Base-by-base conservation (phyloP, 1,140 invertebrate species). In the Panagrolaimus sp. region DNA sequence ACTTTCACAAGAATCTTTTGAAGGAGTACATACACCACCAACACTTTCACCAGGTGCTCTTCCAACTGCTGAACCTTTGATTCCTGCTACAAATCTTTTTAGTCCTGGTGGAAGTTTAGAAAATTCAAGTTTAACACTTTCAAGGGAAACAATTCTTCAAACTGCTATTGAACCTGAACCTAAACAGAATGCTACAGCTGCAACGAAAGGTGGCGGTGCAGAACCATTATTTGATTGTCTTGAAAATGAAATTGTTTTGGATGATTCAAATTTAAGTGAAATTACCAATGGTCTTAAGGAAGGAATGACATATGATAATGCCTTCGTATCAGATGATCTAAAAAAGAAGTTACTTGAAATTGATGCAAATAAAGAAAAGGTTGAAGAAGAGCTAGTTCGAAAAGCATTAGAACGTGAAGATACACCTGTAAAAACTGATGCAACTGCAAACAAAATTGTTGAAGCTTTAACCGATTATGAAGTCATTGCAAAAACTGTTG, bases 261-360 rank as follows among this genome's bases (percentile, higher is more conserved):
- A 69, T 31, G 67, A 69, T 42, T 38, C 68, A 27, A 42, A 57
- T n/a, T 48, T 69, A 14, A 11, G 9, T 14, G 67, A 69, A 23
- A 69, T 69, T 66, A 48, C 67, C 9, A 45, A 69, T 25, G 67
- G 51, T 14, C 27, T 69, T 5, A 65, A 69, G 20, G 38, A 67
- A 46, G 66, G 67, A 67, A 53, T 66, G 9, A 47, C 38, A 8
- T 65, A 69, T 48, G 62, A 69, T 53, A 25, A 42, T 11, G 44
- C 47, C 9, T 53, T 67, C 5, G 47, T 69, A 8, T 27, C 47
- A 68, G 38, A 65, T 14, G 43, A 63, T 31, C 23, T 69, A 16
- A 48, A 46, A 3, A 46, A 47, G 8, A 69, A 69, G 27, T 20
- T 69, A n/a, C 27, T 69, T 13, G 67, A 69, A 42, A 66, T 66